phyloP scores from a whole-genome alignment of 1,140 invertebrate genomes.

The Penaeus japonicus region DNA sequence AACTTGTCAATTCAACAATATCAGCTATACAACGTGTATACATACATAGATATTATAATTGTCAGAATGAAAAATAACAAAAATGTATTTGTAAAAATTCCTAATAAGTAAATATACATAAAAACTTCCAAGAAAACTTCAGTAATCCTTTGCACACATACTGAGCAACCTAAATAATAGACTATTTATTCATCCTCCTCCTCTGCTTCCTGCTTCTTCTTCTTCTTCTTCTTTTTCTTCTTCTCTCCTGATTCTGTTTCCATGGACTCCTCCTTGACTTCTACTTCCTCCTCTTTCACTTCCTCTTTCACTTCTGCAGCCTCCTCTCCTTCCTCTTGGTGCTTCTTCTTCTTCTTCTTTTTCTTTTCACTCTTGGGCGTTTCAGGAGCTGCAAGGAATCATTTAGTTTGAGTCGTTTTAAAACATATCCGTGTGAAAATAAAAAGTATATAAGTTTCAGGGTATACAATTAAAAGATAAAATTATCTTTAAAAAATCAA shows the following conservation, averaged over 20 bases:
- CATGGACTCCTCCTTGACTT: not conserved
- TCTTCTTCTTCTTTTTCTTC: conserved; percentile 57
- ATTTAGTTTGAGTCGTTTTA: not conserved
- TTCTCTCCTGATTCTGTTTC: conserved; percentile 13
- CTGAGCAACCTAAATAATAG: not conserved
- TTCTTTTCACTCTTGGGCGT: conserved; percentile 61
- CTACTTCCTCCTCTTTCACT: conserved; percentile 19
- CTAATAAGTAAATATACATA: too few relatives aligned
- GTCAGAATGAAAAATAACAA: too few relatives aligned
- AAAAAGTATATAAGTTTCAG: too few relatives aligned
- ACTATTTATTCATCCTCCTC: not conserved
- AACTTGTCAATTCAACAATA: too few relatives aligned
- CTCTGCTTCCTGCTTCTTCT: conserved; percentile 43
- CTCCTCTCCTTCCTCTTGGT: conserved; percentile 48
- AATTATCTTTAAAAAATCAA: too few relatives aligned
- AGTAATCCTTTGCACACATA: not conserved
- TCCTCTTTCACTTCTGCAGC: conserved; percentile 56
- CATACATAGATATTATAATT: too few relatives aligned
- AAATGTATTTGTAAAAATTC: too few relatives aligned
- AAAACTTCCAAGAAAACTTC: not conserved
- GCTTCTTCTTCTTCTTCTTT: conserved; percentile 63
- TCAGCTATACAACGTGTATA: too few relatives aligned
- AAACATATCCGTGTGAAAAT: too few relatives aligned
- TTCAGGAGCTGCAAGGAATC: not conserved
- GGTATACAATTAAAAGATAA: too few relatives aligned